phyloP scores from a whole-genome alignment of 1,140 invertebrate species.

The Brachionus koreanus region DNA sequence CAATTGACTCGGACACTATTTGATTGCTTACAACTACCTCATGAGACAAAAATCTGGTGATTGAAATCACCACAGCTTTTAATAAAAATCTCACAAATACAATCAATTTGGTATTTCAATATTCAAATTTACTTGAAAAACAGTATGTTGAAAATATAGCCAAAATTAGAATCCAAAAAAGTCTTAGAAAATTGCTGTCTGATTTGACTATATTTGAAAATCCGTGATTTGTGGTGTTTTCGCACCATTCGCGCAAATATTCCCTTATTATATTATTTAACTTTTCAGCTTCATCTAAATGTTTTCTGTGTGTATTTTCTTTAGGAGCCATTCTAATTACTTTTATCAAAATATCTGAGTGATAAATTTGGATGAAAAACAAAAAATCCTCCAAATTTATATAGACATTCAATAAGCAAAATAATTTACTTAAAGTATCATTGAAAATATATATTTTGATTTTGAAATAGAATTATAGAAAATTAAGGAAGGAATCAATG shows the following conservation, averaged over 20 bases:
- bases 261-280: not conserved
- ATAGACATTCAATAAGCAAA: not conserved
- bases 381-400: too few species aligned
- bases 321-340: not conserved
- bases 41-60: not conserved
- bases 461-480: not conserved
- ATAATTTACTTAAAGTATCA: not conserved
- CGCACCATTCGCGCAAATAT: constrained; percentile 13
- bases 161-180: not conserved
- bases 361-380: not conserved
- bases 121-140: constrained; percentile 29
- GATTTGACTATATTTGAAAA: not conserved
- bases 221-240: constrained; percentile 1
- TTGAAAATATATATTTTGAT: not conserved
- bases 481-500: not conserved
- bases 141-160: not conserved
- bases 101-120: too few species aligned
- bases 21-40: not conserved
- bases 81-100: not conserved
- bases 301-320: not conserved
- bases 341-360: not conserved
- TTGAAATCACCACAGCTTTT: not conserved
- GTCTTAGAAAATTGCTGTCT: not conserved
- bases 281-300: not conserved
- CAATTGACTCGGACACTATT: not conserved